Base-by-base conservation (phyloP, 2,797 vertebrate genomes). In the Rhynchotus rufescens region DNA sequence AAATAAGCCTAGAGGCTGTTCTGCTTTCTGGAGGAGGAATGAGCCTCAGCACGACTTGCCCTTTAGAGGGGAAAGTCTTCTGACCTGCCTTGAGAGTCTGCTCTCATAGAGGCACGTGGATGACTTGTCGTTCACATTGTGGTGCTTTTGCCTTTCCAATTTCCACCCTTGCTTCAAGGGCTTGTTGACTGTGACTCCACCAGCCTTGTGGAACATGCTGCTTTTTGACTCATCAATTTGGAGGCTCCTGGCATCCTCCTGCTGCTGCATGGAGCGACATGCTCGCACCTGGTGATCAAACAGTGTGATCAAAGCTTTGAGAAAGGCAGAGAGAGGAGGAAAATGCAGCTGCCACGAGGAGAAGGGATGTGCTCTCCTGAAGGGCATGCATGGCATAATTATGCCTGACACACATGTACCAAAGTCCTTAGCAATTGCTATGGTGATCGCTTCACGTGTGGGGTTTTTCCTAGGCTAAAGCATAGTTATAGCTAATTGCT, bases 401-500 rank as follows among this genome's bases (percentile, higher is more conserved):
- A 65, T 51, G 61, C 65, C 89, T 74, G 65, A 49, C 83, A 59
- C 91, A 69, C 15, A 44, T 64, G 47, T 62, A 8, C 80, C 76
- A 34, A 84, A 86, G 13, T 25, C 68, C 54, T 59, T 59, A 20
- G 80, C 60, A 93, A 92, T 61, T 90, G 72, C 79, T 45, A 10
- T 5, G 54, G 42, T 77, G 92, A 86, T 92, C 16, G 3, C 56
- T 80, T 87, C 79, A 30, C 72, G 49, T 74, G 78, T 19, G 73
- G 83, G n/a, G 38, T 68, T 68, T 94, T 60, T 61, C 92, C 87
- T 45, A 54, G 78, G 68, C 78, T 82, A 40, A 93, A 91, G 40
- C 76, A 42, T 86, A 90, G 92, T 94, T 94, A 34, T 77, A 67
- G 62, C 83, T 92, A 82, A 81, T 78, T 82, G 65, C 83, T 86